Conservation (phyloP, 2,797 vertebrate genomes). For the Sardinella longiceps region DNA sequence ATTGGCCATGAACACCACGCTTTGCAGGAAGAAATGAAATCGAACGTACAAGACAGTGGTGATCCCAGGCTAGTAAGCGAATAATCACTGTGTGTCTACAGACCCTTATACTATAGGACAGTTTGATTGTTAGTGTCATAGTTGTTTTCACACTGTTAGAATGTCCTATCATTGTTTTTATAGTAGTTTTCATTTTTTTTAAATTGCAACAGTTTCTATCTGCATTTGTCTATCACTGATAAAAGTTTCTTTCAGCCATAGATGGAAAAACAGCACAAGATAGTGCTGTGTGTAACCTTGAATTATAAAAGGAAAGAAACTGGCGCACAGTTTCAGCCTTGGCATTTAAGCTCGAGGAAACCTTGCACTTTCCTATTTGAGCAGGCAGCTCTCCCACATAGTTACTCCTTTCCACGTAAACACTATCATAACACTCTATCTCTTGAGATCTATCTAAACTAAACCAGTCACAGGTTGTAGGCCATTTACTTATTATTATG, state of each 20-base stretch:
- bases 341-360: slow-evolving; percentile 57
- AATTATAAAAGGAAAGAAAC: slow-evolving; percentile 54
- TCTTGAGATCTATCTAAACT: neutral
- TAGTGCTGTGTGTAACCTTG: slow-evolving; percentile 60
- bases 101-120: too few species aligned
- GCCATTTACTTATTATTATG: neutral
- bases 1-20: too few species aligned
- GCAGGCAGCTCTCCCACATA: slow-evolving; percentile 62
- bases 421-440: slow-evolving; percentile 34
- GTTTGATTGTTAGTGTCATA: too few species aligned
- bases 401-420: slow-evolving; percentile 45
- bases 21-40: too few species aligned
- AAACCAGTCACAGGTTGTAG: neutral
- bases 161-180: too few species aligned
- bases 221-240: neutral
- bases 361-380: slow-evolving; percentile 55
- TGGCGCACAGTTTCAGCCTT: slow-evolving; percentile 65
- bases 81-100: too few species aligned
- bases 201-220: neutral
- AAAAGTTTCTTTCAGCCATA: neutral
- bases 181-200: too few species aligned
- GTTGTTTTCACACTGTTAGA: too few species aligned
- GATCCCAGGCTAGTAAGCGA: too few species aligned
- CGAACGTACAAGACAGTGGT: too few species aligned
- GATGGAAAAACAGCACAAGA: neutral